phyloP scores from a whole-genome alignment of 2,797 vertebrate genomes.

The Oreochromis grahami region DNA sequence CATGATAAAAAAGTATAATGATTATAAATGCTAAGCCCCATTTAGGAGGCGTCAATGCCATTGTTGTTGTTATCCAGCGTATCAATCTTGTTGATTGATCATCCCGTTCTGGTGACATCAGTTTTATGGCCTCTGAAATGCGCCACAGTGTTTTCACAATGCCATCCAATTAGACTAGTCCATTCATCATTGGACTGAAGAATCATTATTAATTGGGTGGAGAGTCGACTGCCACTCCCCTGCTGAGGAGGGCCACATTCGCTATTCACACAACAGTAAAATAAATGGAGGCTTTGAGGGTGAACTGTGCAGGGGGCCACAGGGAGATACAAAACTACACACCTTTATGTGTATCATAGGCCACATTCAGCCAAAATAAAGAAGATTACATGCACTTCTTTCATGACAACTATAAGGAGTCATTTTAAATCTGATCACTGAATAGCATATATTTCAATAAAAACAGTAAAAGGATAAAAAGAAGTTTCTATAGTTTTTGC shows the following conservation, averaged over 20 bases:
- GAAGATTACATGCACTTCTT: not conserved
- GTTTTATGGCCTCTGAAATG: slow-evolving; percentile 79
- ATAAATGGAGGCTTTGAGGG: slow-evolving; percentile 30
- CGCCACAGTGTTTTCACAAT: slow-evolving; percentile 80
- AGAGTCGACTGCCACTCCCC: slow-evolving; percentile 75
- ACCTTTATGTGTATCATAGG: slow-evolving; percentile 13
- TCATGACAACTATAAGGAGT: not conserved
- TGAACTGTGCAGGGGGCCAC: slow-evolving; percentile 17
- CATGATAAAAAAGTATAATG: slow-evolving; percentile 73
- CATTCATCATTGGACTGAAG: slow-evolving; percentile 79
- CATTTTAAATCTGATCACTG: not conserved
- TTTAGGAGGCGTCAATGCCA: slow-evolving; percentile 73
- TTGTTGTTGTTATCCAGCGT: slow-evolving; percentile 74
- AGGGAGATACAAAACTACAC: slow-evolving; percentile 12
- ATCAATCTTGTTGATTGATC: slow-evolving; percentile 84
- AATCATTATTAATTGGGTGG: slow-evolving; percentile 81
- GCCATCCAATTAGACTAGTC: slow-evolving; percentile 79
- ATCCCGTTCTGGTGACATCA: slow-evolving; percentile 69
- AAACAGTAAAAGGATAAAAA: not conserved
- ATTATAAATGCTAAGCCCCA: slow-evolving; percentile 74
- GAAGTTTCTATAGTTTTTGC: not conserved
- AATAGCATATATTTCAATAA: not conserved
- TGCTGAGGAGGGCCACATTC: slow-evolving; percentile 67
- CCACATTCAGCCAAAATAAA: not conserved
- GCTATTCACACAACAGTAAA: slow-evolving; percentile 46